Evolutionary conservation across 1,140 invertebrate species (phyloP).

Genomic region (Helicoverpa zea): DNA sequence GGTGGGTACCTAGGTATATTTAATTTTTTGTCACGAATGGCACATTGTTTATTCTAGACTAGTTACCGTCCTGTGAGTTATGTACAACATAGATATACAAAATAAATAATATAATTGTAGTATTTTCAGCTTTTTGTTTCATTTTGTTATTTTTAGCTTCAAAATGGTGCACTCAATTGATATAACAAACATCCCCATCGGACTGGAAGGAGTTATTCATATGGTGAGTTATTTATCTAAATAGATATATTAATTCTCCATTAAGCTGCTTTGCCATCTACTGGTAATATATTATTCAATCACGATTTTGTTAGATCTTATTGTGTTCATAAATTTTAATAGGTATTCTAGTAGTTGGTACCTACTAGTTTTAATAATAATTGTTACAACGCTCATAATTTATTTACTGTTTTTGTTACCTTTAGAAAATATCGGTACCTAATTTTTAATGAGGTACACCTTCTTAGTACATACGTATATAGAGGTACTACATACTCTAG

Average conservation of each 20-base stretch:
- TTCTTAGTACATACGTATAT: too few species aligned
- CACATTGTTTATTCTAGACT: too few species aligned
- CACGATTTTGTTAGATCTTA: not conserved
- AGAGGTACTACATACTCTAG: too few species aligned
- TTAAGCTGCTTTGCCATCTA: not conserved
- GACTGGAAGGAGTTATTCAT: slow-evolving; percentile 61
- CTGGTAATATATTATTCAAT: not conserved
- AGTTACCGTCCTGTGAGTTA: not conserved
- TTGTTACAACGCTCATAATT: not conserved
- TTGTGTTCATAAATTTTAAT: slow-evolving; percentile 9
- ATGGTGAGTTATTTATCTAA: slow-evolving; percentile 56
- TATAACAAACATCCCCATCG: slow-evolving; percentile 66
- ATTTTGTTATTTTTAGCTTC: slow-evolving; percentile 51
- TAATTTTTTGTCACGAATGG: too few species aligned
- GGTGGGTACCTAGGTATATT: too few species aligned
- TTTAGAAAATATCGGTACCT: too few species aligned
- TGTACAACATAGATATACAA: too few species aligned
- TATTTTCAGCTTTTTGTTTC: not conserved
- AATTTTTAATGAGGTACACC: too few species aligned
- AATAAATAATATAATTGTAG: too few species aligned
- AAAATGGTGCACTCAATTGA: slow-evolving; percentile 61
- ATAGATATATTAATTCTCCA: not conserved
- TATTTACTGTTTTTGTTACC: not conserved
- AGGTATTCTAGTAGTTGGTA: not conserved
- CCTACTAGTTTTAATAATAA: not conserved